These are phyloP conservation scores for Plectus sambesii DNA, from an alignment of 1,140 invertebrate genomes.

Conservation along the genomic window DNA sequence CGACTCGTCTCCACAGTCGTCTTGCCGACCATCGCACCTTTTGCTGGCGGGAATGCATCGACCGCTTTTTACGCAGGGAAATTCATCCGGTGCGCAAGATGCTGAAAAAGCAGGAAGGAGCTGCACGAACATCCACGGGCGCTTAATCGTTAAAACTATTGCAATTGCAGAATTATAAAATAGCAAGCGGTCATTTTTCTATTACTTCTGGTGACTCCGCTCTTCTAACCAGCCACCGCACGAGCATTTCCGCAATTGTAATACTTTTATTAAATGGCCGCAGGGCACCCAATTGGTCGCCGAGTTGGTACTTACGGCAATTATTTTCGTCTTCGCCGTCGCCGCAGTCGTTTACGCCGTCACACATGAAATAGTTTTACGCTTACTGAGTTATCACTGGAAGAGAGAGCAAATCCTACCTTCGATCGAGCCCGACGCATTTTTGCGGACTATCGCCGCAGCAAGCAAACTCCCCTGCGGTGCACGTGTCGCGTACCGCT, in stretches of 20 bases:
- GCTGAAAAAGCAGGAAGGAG: slow-evolving; percentile 17
- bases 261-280: no score
- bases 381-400: no score
- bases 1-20: slow-evolving; percentile 26
- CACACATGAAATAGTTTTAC: slow-evolving; percentile 23
- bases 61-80: slow-evolving; percentile 25
- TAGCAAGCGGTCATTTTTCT: no score
- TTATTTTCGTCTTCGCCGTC: slow-evolving; percentile 31
- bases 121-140: no score
- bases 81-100: slow-evolving; percentile 24
- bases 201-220: no score
- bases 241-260: no score
- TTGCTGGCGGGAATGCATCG: slow-evolving; percentile 22
- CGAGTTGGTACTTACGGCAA: slow-evolving; percentile 30
- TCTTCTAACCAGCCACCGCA: no score
- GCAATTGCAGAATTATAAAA: background rate
- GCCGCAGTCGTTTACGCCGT: slow-evolving; percentile 24
- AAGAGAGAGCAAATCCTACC: no score
- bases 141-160: no score
- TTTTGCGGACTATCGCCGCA: slow-evolving; percentile 20
- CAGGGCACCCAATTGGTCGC: no score
- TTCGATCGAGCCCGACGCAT: no score
- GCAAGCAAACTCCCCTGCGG: slow-evolving; percentile 26
- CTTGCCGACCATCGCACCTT: slow-evolving; percentile 22
- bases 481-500: slow-evolving; percentile 24